These are phyloP conservation scores for Agapornis canus DNA, from an alignment of 2,797 vertebrate genomes.

Conservation along the genomic window DNA sequence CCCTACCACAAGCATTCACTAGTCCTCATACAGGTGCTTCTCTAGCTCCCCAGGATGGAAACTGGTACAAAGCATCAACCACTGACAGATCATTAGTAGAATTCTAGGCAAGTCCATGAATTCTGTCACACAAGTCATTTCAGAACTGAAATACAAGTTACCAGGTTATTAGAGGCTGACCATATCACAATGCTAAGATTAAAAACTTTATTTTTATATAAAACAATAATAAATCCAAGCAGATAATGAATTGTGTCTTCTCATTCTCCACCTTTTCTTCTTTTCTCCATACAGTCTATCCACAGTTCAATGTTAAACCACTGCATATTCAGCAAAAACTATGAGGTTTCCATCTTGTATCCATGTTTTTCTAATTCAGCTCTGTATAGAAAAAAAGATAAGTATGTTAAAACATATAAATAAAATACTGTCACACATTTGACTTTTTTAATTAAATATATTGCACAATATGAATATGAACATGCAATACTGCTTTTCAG, in stretches of 20 bases:
- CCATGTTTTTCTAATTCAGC: conserved; percentile 98
- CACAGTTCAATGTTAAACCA: conserved; percentile 63
- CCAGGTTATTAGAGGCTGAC: not conserved
- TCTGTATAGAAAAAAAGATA: conserved; percentile 78
- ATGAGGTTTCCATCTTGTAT: conserved; percentile 99
- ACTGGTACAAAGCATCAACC: not conserved
- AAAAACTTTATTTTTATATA: conserved; percentile 73
- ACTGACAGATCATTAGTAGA: not conserved
- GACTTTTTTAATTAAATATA: not conserved
- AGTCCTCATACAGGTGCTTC: not conserved
- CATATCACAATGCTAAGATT: conserved; percentile 12
- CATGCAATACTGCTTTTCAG: not conserved
- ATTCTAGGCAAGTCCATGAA: not conserved
- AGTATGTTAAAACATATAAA: conserved; percentile 25
- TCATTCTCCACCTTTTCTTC: conserved; percentile 25
- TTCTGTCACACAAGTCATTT: not conserved
- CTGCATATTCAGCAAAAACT: conserved; percentile 68
- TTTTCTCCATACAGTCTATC: conserved; percentile 6
- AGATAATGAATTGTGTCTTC: conserved; percentile 48
- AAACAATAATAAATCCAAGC: conserved; percentile 66
- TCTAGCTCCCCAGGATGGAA: not conserved
- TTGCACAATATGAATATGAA: not conserved
- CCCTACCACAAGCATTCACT: not conserved
- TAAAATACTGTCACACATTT: not conserved
- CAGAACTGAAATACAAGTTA: not conserved